phyloP scores from a whole-genome alignment of 2,113 vertebrate species.

The Neolamprologus modestus region DNA sequence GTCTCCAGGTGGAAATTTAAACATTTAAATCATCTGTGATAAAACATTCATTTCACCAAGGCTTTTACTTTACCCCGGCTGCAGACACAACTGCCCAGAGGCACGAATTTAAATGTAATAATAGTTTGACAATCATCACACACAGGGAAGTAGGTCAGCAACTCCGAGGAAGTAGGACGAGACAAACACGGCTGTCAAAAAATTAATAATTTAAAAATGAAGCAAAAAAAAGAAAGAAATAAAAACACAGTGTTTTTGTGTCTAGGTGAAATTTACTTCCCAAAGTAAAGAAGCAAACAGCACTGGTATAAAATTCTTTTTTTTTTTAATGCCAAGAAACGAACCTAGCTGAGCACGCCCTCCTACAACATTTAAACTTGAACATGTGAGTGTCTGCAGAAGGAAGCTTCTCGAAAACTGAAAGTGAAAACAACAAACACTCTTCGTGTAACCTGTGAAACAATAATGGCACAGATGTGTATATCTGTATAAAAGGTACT shows the following conservation, averaged over 20 bases:
- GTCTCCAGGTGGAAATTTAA: neutral
- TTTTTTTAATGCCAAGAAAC: neutral
- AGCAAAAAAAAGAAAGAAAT: neutral
- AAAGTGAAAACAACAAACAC: neutral
- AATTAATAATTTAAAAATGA: neutral
- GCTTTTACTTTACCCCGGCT: neutral
- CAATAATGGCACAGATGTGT: neutral
- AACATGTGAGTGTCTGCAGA: neutral
- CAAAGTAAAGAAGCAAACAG: neutral
- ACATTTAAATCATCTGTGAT: neutral
- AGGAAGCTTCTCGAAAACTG: slow-evolving; percentile 43
- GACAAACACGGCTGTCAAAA: neutral
- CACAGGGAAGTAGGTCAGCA: neutral
- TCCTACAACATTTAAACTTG: neutral
- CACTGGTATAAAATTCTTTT: too few species aligned
- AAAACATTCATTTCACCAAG: neutral
- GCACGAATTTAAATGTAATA: neutral
- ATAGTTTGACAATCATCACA: neutral
- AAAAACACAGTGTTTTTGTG: neutral
- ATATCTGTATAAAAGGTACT: accelerated
- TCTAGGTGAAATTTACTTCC: neutral
- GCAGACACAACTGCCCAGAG: neutral
- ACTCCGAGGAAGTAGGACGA: neutral
- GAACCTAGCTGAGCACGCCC: neutral
- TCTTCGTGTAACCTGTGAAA: neutral